Conservation (phyloP, 2,888 invertebrate species). For the Eupelmus urozonus region DNA sequence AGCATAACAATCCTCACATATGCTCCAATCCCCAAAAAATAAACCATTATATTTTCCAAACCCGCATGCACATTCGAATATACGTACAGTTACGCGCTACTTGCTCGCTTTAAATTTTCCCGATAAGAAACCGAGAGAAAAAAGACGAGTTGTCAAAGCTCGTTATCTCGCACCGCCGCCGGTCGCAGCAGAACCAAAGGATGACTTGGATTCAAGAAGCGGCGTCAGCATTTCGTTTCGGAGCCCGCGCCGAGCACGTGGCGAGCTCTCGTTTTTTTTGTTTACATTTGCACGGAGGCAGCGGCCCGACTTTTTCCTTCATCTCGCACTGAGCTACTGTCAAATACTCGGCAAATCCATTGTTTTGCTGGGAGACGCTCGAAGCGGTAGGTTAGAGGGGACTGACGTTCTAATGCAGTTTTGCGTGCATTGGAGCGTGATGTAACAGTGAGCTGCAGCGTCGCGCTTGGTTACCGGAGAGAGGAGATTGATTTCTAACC, state of each 20-base stretch:
- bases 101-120: too few relatives aligned
- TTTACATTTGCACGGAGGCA: constrained; percentile 2
- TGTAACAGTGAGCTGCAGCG: constrained; percentile 10
- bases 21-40: too few relatives aligned
- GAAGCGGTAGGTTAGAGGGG: constrained; percentile 8
- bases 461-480: constrained; percentile 10
- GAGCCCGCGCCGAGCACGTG: constrained; percentile 20
- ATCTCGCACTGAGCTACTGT: not conserved
- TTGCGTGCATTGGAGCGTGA: not conserved
- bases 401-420: not conserved
- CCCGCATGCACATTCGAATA: too few relatives aligned
- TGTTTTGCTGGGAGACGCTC: too few relatives aligned
- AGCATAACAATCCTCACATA: too few relatives aligned
- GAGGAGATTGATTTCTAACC: constrained; percentile 40
- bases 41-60: too few relatives aligned
- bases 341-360: not conserved
- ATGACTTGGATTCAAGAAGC: too few relatives aligned
- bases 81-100: too few relatives aligned
- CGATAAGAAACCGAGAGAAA: too few relatives aligned
- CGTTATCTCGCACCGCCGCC: too few relatives aligned
- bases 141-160: too few relatives aligned
- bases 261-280: constrained; percentile 12
- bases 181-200: too few relatives aligned
- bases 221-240: not conserved
- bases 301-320: not conserved